These are phyloP conservation scores for Melieria crassipennis DNA, from an alignment of 2,888 invertebrate genomes.

Conservation along the genomic window DNA sequence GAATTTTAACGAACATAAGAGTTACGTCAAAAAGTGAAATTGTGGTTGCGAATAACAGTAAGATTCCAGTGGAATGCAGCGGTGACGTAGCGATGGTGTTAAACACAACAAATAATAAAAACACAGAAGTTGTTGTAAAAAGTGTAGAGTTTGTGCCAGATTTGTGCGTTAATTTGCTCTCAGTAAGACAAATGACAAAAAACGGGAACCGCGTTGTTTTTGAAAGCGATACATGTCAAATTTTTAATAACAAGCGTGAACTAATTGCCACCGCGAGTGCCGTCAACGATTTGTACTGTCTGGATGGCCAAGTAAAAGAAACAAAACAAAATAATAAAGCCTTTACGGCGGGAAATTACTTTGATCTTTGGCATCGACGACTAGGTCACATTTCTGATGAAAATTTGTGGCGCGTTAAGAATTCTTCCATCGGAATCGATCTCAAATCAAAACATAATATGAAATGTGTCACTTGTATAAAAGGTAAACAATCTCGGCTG, in stretches of 20 bases:
- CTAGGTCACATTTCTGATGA: neutral
- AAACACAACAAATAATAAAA: neutral
- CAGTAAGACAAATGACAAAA: constrained; percentile 35
- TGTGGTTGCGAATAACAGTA: constrained; percentile 34
- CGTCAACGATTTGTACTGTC: neutral
- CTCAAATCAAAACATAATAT: no score
- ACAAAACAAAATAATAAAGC: neutral
- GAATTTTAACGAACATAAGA: constrained; percentile 5
- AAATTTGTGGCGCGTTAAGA: no score
- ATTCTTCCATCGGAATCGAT: no score
- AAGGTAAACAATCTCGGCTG: constrained; percentile 6
- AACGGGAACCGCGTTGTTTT: constrained; percentile 43
- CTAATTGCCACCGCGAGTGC: constrained; percentile 21
- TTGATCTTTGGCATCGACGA: neutral
- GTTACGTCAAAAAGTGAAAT: constrained; percentile 24
- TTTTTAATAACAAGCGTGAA: constrained; percentile 31
- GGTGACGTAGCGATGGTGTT: constrained; percentile 30
- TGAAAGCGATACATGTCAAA: constrained; percentile 38
- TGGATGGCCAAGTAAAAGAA: no score
- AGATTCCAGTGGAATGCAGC: constrained; percentile 29
- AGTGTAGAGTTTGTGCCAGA: constrained; percentile 25
- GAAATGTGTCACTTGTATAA: neutral
- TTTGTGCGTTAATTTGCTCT: constrained; percentile 31
- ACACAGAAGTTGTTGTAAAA: constrained; percentile 24
- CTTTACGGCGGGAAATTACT: neutral